These are phyloP conservation scores for Sebastes taczanowskii DNA, from an alignment of 2,797 vertebrate genomes.

Conservation along the genomic window DNA sequence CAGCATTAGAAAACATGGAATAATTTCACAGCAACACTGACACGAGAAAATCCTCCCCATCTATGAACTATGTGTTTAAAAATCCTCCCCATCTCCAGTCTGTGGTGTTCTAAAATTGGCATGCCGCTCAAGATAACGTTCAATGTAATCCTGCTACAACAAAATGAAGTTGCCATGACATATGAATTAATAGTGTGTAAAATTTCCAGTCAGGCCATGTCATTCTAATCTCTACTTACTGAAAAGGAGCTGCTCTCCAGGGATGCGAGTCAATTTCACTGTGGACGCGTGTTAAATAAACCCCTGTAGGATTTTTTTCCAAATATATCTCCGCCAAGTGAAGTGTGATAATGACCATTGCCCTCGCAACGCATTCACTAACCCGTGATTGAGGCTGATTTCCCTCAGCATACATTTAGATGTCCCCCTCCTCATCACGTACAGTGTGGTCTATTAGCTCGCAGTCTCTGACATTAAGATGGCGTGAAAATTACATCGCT, in stretches of 20 bases:
- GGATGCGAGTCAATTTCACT: slow-evolving; percentile 22
- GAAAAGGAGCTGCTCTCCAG: slow-evolving; percentile 31
- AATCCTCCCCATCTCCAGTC: neutral
- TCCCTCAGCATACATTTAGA: slow-evolving; percentile 17
- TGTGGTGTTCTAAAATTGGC: slow-evolving; percentile 5
- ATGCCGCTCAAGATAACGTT: slow-evolving; percentile 1
- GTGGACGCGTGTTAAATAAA: slow-evolving; percentile 33
- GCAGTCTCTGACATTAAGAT: slow-evolving; percentile 20
- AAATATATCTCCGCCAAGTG: slow-evolving; percentile 22
- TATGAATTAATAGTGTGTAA: slow-evolving; percentile 23
- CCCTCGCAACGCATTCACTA: neutral
- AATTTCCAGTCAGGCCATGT: slow-evolving; percentile 21
- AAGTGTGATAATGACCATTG: slow-evolving; percentile 32
- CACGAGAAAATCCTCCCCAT: neutral
- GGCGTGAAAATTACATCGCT: neutral
- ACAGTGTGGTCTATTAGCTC: neutral
- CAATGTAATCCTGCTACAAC: neutral
- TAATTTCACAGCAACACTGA: neutral
- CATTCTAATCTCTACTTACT: neutral
- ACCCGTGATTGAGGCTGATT: neutral
- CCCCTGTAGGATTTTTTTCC: slow-evolving; percentile 9
- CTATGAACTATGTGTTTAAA: neutral
- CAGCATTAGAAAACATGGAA: neutral
- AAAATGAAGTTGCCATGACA: slow-evolving; percentile 11
- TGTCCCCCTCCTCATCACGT: neutral